A percentile compares a stretch with the other conserved stretches of the same genome.
These are phyloP conservation scores for Nemotelus nigrinus DNA, from an alignment of 2,888 invertebrate species.

Conservation along the genomic window DNA sequence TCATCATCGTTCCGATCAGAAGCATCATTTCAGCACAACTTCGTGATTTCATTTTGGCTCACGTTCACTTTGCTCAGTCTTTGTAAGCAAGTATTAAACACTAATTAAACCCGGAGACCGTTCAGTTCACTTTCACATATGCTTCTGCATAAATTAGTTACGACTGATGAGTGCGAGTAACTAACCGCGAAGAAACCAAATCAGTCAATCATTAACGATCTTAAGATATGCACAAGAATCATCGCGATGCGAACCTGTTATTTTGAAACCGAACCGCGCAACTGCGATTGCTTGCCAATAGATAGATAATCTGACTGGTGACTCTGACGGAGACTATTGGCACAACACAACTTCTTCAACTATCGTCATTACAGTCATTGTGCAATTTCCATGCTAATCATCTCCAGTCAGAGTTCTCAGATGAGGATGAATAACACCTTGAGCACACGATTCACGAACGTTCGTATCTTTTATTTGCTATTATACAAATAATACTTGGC, in stretches of 20 bases:
- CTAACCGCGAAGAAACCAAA: slow-evolving; percentile 8
- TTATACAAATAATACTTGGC: slow-evolving; percentile 7
- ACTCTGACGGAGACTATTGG: background rate
- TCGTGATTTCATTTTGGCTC: slow-evolving; percentile 5
- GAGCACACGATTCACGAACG: slow-evolving; percentile 31
- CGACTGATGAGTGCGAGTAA: slow-evolving; percentile 9
- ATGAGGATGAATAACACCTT: slow-evolving; percentile 33
- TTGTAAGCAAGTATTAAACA: no score
- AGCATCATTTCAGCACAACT: background rate
- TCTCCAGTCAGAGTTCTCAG: slow-evolving; percentile 13
- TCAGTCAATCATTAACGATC: slow-evolving; percentile 33
- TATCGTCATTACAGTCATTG: slow-evolving; percentile 23
- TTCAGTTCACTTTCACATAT: slow-evolving; percentile 33
- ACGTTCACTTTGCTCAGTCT: no score
- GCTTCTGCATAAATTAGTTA: slow-evolving; percentile 2
- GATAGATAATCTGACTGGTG: no score
- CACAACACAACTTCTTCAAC: background rate
- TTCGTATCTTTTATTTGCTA: background rate
- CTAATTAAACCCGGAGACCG: background rate
- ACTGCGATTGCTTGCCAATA: no score
- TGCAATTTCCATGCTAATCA: slow-evolving; percentile 37
- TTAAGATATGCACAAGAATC: slow-evolving; percentile 24
- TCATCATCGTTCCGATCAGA: background rate
- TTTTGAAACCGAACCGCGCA: background rate
- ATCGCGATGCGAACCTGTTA: slow-evolving; percentile 5